phyloP scores from a whole-genome alignment of 2,113 vertebrate species.

The Seriola rivoliana region DNA sequence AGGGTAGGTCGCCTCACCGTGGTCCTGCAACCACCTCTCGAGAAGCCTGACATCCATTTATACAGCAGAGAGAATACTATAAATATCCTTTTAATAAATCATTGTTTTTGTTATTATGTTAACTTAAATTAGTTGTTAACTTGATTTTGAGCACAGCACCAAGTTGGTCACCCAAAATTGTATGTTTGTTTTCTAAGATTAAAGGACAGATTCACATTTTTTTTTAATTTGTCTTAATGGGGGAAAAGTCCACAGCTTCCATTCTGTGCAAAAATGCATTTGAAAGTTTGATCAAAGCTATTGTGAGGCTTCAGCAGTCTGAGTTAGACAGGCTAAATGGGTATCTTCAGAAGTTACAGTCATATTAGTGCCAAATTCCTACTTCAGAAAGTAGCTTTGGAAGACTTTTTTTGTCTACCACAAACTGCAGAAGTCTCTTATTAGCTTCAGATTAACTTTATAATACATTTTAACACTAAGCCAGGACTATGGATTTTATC shows the following conservation, averaged over 20 bases:
- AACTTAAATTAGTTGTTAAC: background rate
- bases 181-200: background rate
- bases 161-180: no score
- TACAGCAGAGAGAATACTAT: background rate
- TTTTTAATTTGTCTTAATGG: background rate
- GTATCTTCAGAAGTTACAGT: no score
- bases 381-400: no score
- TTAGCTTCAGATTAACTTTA: background rate
- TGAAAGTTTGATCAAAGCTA: no score
- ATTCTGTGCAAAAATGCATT: no score
- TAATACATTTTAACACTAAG: background rate
- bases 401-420: no score
- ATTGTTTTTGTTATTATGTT: background rate
- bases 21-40: background rate
- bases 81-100: background rate
- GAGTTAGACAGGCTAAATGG: no score
- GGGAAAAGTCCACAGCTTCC: no score
- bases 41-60: slow-evolving; percentile 24
- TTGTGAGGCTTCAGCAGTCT: no score
- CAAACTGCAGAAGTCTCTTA: no score
- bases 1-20: slow-evolving; percentile 4
- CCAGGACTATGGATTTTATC: background rate
- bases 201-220: background rate
- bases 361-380: no score
- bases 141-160: background rate